phyloP scores from a whole-genome alignment of 2,797 vertebrate species.

The Coracias cyanogaster region DNA sequence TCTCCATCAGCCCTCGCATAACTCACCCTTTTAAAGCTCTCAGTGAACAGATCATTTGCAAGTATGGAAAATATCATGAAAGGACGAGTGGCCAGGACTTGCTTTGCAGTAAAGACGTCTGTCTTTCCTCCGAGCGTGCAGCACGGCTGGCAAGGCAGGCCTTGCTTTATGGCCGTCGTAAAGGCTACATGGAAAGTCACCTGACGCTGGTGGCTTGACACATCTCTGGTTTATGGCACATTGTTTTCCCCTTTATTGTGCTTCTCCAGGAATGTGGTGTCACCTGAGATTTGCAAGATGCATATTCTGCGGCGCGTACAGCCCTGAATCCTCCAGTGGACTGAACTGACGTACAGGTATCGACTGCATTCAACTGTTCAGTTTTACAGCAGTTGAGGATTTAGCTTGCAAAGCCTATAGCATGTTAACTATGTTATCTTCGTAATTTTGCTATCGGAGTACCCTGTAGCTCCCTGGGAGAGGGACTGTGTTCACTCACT shows the following conservation, averaged over 20 bases:
- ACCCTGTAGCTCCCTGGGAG: not conserved
- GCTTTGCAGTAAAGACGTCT: not conserved
- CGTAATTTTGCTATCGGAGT: not conserved
- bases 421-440: not conserved
- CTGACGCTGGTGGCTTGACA: not conserved
- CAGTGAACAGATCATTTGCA: not conserved
- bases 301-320: fast-evolving
- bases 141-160: fast-evolving
- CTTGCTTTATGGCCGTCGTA: not conserved
- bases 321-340: not conserved
- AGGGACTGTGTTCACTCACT: not conserved
- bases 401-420: not conserved
- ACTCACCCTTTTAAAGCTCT: not conserved
- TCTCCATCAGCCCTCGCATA: not conserved
- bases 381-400: not conserved
- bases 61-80: fast-evolving
- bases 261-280: not conserved
- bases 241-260: not conserved
- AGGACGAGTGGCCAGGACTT: not conserved
- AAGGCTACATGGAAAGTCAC: not conserved
- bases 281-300: not conserved
- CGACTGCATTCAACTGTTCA: not conserved
- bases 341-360: fast-evolving
- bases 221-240: not conserved
- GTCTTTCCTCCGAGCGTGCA: fast-evolving